A percentile compares a stretch with the other conserved stretches of the same genome.
Conservation (phyloP, 2,888 invertebrate genomes). For the Quadroppia sp. region DNA sequence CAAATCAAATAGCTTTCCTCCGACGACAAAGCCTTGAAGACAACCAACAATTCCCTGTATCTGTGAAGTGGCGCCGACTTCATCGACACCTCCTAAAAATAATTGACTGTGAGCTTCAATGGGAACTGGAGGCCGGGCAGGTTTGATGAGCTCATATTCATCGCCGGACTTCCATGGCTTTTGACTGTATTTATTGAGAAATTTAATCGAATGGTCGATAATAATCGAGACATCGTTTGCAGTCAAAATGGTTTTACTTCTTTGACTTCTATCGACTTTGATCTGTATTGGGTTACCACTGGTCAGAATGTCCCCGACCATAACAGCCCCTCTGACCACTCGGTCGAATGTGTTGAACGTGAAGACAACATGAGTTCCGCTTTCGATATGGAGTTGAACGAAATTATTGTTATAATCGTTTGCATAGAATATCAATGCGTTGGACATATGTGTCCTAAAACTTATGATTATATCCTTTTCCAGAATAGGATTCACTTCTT, state of each 20-base stretch:
- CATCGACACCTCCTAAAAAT: conserved; percentile 78
- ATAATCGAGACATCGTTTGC: conserved; percentile 71
- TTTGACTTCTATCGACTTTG: conserved; percentile 70
- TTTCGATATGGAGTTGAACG: conserved; percentile 77
- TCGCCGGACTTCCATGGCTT: conserved; percentile 66
- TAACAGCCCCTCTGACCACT: conserved; percentile 66
- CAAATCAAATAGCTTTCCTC: conserved; percentile 58
- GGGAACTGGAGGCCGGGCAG: conserved; percentile 74
- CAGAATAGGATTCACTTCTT: conserved; percentile 67
- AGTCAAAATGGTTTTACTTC: conserved; percentile 66
- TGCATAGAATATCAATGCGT: conserved; percentile 74
- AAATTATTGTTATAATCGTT: conserved; percentile 92
- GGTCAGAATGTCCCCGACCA: conserved; percentile 56
- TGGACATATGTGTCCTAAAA: conserved; percentile 76
- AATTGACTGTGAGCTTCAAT: conserved; percentile 39
- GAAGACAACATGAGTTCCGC: conserved; percentile 73
- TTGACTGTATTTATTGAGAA: conserved; percentile 72
- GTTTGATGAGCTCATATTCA: conserved; percentile 72
- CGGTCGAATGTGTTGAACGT: conserved; percentile 65
- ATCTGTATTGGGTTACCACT: conserved; percentile 76
- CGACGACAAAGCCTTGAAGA: conserved; percentile 78
- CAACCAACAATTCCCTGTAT: conserved; percentile 78
- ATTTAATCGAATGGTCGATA: conserved; percentile 64
- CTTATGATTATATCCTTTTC: conserved; percentile 78
- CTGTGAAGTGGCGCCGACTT: conserved; percentile 64